These are phyloP conservation scores for Oopsacas minuta DNA, from an alignment of 37 sponge, comb jelly and placozoan genomes.

Conservation along the genomic window DNA sequence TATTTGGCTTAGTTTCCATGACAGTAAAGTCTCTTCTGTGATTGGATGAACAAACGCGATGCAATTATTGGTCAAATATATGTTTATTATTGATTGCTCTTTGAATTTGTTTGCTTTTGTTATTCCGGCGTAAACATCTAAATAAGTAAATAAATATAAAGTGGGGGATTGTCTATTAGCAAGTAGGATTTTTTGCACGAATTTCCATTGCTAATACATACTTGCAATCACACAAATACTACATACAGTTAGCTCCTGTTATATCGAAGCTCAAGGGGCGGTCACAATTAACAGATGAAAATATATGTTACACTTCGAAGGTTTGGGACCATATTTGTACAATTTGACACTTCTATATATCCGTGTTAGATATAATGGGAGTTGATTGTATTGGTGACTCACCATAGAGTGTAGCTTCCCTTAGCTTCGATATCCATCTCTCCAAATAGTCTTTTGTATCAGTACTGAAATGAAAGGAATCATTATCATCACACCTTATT, in stretches of 20 bases:
- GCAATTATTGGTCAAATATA: not conserved
- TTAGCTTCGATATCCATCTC: not conserved
- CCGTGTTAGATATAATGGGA: too few species aligned
- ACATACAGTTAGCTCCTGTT: too few species aligned
- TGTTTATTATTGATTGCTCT: not conserved
- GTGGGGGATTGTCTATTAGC: too few species aligned
- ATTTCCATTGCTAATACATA: too few species aligned
- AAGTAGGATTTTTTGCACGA: too few species aligned
- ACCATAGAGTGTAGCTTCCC: not conserved
- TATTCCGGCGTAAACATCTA: not conserved
- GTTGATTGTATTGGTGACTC: not conserved
- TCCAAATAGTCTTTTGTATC: not conserved
- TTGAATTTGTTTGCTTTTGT: slow-evolving; percentile 12
- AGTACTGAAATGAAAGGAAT: not conserved
- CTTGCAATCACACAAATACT: too few species aligned
- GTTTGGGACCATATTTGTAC: too few species aligned
- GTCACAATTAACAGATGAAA: too few species aligned
- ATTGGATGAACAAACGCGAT: slow-evolving; percentile 6
- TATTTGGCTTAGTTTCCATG: slow-evolving; percentile 14
- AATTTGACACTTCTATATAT: too few species aligned
- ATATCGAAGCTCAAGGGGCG: too few species aligned
- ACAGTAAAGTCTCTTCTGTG: not conserved
- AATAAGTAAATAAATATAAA: too few species aligned
- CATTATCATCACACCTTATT: not conserved
- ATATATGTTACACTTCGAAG: too few species aligned